Evolutionary conservation across 2,797 vertebrate species (phyloP).

Genomic region (Prionace glauca): DNA sequence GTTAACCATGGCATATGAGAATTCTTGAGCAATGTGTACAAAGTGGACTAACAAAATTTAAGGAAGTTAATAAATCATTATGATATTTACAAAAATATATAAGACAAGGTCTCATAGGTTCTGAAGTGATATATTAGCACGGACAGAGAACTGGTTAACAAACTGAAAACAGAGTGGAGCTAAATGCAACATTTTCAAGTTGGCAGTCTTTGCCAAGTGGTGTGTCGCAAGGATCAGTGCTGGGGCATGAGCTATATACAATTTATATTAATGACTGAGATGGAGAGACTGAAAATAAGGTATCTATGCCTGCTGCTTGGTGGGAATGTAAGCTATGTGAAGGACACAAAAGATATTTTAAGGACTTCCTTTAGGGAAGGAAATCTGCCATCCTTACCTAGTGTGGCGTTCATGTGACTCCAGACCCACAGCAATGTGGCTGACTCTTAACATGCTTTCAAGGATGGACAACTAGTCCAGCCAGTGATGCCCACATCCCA

Average conservation of each 20-base stretch:
- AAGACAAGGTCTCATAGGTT: not conserved
- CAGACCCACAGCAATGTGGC: too few relatives aligned
- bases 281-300: not conserved
- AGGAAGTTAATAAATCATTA: not conserved
- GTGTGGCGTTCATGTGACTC: too few relatives aligned
- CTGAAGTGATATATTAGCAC: not conserved
- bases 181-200: not conserved
- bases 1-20: not conserved
- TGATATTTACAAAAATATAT: not conserved
- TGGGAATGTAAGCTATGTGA: not conserved
- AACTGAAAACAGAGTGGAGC: not conserved
- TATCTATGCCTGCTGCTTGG: not conserved
- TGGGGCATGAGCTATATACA: not conserved
- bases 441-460: too few relatives aligned
- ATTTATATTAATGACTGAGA: not conserved
- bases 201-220: not conserved
- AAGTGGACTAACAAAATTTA: not conserved
- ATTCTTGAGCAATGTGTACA: not conserved
- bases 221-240: not conserved
- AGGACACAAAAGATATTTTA: not conserved
- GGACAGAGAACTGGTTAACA: not conserved
- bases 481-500: too few relatives aligned
- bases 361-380: too few relatives aligned
- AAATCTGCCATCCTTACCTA: too few relatives aligned
- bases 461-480: too few relatives aligned